Percentiles rank a stretch among this genome's conserved stretches.
Conservation (phyloP, 2,797 vertebrate species). For the Delichon dasypus region DNA sequence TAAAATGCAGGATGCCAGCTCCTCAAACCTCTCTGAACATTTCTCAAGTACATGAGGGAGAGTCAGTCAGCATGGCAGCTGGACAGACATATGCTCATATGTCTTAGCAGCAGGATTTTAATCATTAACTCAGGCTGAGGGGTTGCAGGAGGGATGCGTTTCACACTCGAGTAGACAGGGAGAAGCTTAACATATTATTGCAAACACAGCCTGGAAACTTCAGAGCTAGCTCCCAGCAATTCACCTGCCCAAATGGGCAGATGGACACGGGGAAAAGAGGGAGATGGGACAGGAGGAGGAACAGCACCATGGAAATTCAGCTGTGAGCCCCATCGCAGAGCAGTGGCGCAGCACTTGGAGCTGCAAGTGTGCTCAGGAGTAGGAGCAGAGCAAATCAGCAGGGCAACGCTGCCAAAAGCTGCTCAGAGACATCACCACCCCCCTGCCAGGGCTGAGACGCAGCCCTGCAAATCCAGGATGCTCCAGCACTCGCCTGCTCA, state of each 20-base stretch:
- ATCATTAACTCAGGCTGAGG: constrained; percentile 30
- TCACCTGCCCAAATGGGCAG: neutral
- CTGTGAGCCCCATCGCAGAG: neutral
- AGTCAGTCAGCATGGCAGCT: constrained; percentile 35
- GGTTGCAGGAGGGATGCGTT: neutral
- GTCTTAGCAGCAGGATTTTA: constrained; percentile 48
- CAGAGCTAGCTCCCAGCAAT: neutral
- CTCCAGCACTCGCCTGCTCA: neutral
- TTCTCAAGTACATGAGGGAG: neutral
- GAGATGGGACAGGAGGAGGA: neutral
- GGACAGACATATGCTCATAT: constrained; percentile 50
- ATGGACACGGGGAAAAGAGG: neutral
- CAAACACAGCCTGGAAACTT: neutral
- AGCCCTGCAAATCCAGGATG: neutral
- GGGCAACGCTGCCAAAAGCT: neutral
- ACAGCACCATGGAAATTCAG: neutral
- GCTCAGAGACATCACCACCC: neutral
- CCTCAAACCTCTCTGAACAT: neutral
- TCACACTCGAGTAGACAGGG: neutral
- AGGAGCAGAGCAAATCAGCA: neutral
- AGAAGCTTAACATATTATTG: neutral
- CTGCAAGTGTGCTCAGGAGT: neutral
- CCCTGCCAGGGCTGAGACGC: neutral
- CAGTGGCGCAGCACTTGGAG: neutral
- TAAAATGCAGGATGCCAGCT: neutral